Conservation (phyloP, 2,888 invertebrate species). For the Eristalinus aeneus region DNA sequence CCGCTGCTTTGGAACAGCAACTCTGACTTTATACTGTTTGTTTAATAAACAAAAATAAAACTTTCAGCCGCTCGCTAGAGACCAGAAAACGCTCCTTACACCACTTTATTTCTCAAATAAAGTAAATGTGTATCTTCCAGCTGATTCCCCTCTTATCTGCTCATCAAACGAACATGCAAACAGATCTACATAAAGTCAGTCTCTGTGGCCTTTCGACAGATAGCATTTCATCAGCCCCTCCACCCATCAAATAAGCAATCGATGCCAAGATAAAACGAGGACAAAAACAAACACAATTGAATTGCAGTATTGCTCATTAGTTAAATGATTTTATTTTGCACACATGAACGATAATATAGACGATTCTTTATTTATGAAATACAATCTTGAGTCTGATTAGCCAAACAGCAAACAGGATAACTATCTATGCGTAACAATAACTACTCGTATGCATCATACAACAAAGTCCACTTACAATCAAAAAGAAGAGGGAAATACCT, state of each 20-base stretch:
- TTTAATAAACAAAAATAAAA: no score
- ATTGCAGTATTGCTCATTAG: conserved; percentile 13
- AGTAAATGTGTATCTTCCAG: no score
- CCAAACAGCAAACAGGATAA: conserved; percentile 31
- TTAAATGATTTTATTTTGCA: conserved; percentile 33
- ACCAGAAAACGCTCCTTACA: no score
- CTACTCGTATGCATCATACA: conserved; percentile 14
- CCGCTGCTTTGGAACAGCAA: no score
- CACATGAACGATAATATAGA: conserved; percentile 15
- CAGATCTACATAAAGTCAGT: not conserved
- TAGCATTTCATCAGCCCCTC: not conserved
- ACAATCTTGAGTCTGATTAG: conserved; percentile 19
- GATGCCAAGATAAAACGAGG: not conserved
- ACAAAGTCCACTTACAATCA: conserved; percentile 38
- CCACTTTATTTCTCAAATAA: no score
- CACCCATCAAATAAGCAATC: not conserved
- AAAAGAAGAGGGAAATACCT: not conserved
- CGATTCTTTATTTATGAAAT: conserved; percentile 10
- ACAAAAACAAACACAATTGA: not conserved
- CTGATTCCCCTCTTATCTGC: no score
- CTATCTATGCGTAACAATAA: conserved; percentile 32
- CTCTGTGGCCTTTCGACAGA: not conserved
- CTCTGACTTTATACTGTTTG: no score
- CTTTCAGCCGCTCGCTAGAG: no score
- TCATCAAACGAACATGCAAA: no score